Conservation (phyloP, 2,888 invertebrate species). For the Callinectes sapidus region DNA sequence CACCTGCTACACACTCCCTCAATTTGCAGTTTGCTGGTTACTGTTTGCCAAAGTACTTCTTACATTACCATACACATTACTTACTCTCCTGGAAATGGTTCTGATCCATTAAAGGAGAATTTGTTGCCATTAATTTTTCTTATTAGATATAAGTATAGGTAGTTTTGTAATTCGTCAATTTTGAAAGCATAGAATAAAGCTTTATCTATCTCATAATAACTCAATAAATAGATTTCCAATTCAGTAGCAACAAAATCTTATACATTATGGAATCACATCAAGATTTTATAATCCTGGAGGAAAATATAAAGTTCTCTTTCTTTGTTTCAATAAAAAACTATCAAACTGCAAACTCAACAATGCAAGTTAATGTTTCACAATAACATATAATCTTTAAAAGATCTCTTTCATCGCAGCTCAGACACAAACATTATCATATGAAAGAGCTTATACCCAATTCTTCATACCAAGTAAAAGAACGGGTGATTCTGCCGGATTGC, state of each 20-base stretch:
- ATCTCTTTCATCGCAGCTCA: background rate
- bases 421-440: background rate
- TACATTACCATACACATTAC: background rate
- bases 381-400: constrained; percentile 19
- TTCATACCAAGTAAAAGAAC: background rate
- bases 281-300: constrained; percentile 1
- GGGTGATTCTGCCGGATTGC: background rate
- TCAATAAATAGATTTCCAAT: constrained; percentile 27
- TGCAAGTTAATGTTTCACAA: background rate
- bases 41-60: background rate
- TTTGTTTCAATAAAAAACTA: background rate
- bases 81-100: constrained; percentile 14
- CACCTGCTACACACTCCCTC: background rate
- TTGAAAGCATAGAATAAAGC: background rate
- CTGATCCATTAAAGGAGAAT: background rate
- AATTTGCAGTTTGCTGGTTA: background rate
- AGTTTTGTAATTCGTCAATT: background rate
- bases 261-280: constrained; percentile 26
- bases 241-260: constrained; percentile 17
- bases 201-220: background rate
- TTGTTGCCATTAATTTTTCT: constrained; percentile 24
- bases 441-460: background rate
- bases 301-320: constrained; percentile 8
- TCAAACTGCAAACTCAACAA: constrained; percentile 29
- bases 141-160: background rate